Conservation (phyloP, 2,797 vertebrate genomes). For the Acanthurus lineatus region DNA sequence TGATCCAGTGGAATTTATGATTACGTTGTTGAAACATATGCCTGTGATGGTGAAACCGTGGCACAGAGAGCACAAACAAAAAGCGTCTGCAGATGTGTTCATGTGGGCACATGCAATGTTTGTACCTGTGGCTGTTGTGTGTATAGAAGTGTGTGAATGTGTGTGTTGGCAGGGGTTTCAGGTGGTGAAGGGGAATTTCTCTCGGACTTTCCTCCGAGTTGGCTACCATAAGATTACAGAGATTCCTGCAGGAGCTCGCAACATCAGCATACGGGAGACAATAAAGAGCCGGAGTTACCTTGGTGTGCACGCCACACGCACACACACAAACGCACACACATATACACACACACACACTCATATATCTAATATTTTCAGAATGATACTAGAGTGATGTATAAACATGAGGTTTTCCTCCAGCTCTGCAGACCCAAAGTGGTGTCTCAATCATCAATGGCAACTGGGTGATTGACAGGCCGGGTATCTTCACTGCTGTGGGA, state of each 20-base stretch:
- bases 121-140: slow-evolving; percentile 38
- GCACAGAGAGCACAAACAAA: background rate
- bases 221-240: slow-evolving; percentile 85
- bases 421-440: slow-evolving; percentile 75
- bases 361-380: slow-evolving; percentile 2
- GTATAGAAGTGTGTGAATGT: slow-evolving; percentile 47
- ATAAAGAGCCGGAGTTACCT: slow-evolving; percentile 85
- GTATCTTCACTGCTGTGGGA: slow-evolving; percentile 77
- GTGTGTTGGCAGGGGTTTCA: slow-evolving; percentile 71
- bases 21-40: slow-evolving; percentile 41
- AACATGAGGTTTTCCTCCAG: slow-evolving; percentile 61
- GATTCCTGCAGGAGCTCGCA: slow-evolving; percentile 81
- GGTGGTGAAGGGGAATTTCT: slow-evolving; percentile 80
- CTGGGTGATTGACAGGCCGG: slow-evolving; percentile 86
- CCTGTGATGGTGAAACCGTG: slow-evolving; percentile 25
- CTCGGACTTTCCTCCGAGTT: slow-evolving; percentile 73
- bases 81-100: slow-evolving; percentile 22
- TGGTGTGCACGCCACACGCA: slow-evolving; percentile 65
- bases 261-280: slow-evolving; percentile 81
- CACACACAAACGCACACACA: slow-evolving; percentile 25
- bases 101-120: slow-evolving; percentile 2
- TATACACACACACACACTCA: background rate
- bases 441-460: slow-evolving; percentile 83
- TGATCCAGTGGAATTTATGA: slow-evolving; percentile 58
- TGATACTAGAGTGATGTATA: background rate